phyloP scores from a whole-genome alignment of 2,797 vertebrate species.

The Ctenochaetus hawaiiensis region DNA sequence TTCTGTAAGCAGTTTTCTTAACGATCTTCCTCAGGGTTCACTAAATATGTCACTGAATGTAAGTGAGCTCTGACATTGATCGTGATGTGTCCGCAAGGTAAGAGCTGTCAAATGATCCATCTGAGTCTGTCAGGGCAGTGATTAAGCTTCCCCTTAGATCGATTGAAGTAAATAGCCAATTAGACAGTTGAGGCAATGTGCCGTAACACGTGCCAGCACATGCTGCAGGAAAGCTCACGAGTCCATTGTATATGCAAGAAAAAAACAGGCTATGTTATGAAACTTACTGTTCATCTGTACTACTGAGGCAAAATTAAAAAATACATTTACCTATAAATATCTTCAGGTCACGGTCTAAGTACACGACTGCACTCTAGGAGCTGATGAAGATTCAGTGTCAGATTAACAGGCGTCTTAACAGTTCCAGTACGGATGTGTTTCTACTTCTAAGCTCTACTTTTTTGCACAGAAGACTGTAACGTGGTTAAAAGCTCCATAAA shows the following conservation, averaged over 20 bases:
- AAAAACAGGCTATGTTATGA: conserved; percentile 10
- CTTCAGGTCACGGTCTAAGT: conserved; percentile 11
- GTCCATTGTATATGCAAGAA: neutral
- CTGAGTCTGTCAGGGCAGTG: conserved; percentile 52
- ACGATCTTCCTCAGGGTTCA: conserved; percentile 57
- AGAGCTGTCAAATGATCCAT: conserved; percentile 69
- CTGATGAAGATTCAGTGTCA: conserved; percentile 7
- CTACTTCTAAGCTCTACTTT: conserved; percentile 11
- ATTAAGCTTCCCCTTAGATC: conserved; percentile 65
- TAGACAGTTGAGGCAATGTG: conserved; percentile 55
- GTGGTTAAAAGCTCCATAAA: neutral
- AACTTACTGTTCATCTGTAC: conserved; percentile 20
- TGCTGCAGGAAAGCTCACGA: conserved; percentile 15
- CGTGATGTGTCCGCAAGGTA: conserved; percentile 63
- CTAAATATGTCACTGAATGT: conserved; percentile 58
- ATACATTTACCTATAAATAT: conserved; percentile 32
- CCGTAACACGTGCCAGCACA: conserved; percentile 29
- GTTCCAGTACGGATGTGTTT: conserved; percentile 12
- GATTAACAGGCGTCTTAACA: neutral
- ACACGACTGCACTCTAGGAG: neutral
- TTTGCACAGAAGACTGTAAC: neutral
- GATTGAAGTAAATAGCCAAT: conserved; percentile 73
- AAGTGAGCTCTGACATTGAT: conserved; percentile 62
- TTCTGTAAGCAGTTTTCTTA: conserved; percentile 61
- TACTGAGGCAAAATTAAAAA: conserved; percentile 37